Conservation (phyloP, 2,888 invertebrate species). For the Xestia sexstrigata region DNA sequence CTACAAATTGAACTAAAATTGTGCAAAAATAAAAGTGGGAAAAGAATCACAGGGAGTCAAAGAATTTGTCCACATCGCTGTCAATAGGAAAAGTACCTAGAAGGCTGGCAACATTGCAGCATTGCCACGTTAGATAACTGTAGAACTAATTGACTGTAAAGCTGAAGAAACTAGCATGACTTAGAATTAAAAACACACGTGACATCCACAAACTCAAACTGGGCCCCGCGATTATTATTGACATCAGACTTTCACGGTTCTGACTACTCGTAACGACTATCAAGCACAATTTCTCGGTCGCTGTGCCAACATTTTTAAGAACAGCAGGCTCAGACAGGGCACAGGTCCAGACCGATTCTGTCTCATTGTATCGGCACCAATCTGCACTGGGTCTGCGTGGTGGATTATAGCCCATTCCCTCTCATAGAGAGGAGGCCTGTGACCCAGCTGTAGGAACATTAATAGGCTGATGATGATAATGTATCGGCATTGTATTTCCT, state of each 20-base stretch:
- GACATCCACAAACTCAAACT: not conserved
- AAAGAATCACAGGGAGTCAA: not conserved
- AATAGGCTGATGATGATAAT: too few relatives aligned
- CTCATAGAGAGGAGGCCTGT: too few relatives aligned
- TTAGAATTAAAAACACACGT: not conserved
- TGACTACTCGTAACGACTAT: too few relatives aligned
- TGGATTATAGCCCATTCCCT: too few relatives aligned
- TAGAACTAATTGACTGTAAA: too few relatives aligned
- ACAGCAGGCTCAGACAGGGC: not conserved
- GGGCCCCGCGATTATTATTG: not conserved
- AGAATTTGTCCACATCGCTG: not conserved
- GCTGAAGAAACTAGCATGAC: too few relatives aligned
- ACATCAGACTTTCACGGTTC: not conserved
- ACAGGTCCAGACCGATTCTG: not conserved
- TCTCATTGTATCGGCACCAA: not conserved
- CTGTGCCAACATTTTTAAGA: not conserved
- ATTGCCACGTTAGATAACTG: not conserved
- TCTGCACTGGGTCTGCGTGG: too few relatives aligned
- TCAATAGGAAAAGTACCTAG: not conserved
- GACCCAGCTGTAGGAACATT: too few relatives aligned
- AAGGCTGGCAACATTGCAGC: not conserved
- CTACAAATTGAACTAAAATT: not conserved
- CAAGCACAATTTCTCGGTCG: not conserved
- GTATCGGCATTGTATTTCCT: not conserved
- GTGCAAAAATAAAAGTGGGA: not conserved